phyloP scores from a whole-genome alignment of 2,113 vertebrate genomes.

The Proteles cristata region DNA sequence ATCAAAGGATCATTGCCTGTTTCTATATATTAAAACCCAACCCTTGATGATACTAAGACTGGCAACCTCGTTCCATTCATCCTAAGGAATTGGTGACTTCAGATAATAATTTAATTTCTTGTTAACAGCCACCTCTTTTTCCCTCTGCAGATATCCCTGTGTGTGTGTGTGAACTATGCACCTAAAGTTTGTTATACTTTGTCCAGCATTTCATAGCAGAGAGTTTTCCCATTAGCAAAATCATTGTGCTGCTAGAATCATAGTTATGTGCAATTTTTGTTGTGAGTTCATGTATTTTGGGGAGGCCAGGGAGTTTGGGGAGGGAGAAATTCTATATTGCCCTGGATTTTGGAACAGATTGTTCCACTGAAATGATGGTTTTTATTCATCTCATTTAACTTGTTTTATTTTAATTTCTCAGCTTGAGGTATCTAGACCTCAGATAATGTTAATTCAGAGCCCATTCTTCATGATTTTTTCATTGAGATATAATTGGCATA shows the following conservation, averaged over 20 bases:
- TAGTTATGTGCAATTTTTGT: not conserved
- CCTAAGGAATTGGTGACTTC: not conserved
- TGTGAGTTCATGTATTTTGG: not conserved
- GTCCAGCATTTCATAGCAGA: not conserved
- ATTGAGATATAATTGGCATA: not conserved
- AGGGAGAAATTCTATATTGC: not conserved
- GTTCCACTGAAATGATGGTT: not conserved
- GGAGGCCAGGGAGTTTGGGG: not conserved
- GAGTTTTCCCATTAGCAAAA: not conserved
- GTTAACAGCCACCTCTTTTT: not conserved
- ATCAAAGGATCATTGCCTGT: not conserved
- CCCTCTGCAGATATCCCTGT: not conserved
- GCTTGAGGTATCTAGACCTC: not conserved
- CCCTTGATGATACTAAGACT: not conserved
- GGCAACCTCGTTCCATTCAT: not conserved
- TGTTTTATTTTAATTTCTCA: slow-evolving; percentile 16
- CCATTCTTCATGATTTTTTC: not conserved
- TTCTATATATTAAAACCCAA: not conserved
- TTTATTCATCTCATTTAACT: slow-evolving; percentile 15
- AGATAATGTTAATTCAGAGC: not conserved
- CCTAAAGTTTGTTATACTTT: slow-evolving; percentile 3
- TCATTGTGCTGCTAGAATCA: not conserved
- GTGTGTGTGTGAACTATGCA: not conserved
- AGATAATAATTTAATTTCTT: not conserved
- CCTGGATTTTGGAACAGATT: not conserved